Evolutionary conservation across 2,888 invertebrate genomes (phyloP).

Genomic region (Theretra japonica): DNA sequence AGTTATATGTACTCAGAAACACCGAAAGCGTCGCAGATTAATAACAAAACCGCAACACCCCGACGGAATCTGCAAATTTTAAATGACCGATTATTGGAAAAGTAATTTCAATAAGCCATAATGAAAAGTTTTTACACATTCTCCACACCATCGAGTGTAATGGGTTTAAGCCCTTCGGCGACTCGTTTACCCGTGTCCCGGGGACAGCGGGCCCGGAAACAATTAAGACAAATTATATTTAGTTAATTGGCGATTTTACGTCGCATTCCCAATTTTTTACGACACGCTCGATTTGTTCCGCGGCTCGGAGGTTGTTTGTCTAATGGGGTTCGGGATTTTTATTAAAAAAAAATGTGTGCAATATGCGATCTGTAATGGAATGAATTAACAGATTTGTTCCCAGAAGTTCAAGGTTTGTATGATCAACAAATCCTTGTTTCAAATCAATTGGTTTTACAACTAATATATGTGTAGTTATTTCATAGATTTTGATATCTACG

Average conservation of each 20-base stretch:
- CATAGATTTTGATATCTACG: no score
- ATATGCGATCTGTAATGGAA: background rate
- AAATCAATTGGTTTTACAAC: no score
- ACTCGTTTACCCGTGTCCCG: background rate
- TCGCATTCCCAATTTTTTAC: background rate
- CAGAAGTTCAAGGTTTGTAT: no score
- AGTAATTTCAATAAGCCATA: constrained; percentile 20
- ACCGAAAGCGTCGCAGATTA: background rate
- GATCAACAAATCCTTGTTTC: no score
- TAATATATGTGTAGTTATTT: no score
- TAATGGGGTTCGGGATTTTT: background rate
- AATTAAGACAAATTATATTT: constrained; percentile 10
- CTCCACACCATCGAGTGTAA: background rate
- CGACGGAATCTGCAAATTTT: background rate
- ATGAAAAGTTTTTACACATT: constrained; percentile 10
- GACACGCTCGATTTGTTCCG: background rate
- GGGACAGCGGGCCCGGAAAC: background rate
- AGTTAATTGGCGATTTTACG: constrained; percentile 7
- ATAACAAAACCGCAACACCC: background rate
- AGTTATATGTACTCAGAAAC: no score
- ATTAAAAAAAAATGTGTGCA: background rate
- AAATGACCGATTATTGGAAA: constrained; percentile 9
- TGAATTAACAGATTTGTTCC: background rate
- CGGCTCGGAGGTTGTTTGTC: no score
- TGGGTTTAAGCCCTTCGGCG: background rate